Conservation (phyloP, 2,113 vertebrate genomes). For the Brachionichthys hirsutus region DNA sequence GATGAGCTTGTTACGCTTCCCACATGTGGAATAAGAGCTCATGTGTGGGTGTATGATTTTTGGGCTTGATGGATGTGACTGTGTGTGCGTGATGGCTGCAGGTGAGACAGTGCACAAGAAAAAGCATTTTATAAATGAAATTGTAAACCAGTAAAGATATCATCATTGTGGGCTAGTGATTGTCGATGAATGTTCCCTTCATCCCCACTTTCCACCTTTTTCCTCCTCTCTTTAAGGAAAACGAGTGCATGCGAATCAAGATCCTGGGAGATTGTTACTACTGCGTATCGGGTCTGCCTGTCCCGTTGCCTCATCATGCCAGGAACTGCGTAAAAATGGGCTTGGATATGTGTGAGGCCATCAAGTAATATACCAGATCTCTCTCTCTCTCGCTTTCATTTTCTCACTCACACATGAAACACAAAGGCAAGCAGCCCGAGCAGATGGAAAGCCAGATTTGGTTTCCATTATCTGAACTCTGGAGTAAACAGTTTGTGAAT, state of each 20-base stretch:
- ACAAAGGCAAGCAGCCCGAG: constrained; percentile 50
- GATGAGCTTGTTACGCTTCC: constrained; percentile 60
- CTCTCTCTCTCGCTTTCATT: constrained; percentile 28
- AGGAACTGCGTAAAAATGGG: constrained; percentile 99
- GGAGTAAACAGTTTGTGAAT: constrained; percentile 56
- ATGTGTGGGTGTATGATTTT: constrained; percentile 49
- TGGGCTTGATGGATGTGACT: constrained; percentile 47
- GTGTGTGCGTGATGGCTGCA: constrained; percentile 15
- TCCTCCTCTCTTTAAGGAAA: constrained; percentile 81
- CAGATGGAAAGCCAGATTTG: constrained; percentile 59
- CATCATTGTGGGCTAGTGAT: background rate
- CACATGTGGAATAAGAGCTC: constrained; percentile 57
- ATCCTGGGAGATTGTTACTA: constrained; percentile 98
- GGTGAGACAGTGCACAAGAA: constrained; percentile 10
- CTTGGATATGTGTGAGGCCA: constrained; percentile 98
- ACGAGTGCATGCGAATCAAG: constrained; percentile 99
- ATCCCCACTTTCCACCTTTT: background rate
- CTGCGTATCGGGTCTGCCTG: constrained; percentile 95
- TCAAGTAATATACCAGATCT: constrained; percentile 87
- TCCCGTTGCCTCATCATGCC: constrained; percentile 93
- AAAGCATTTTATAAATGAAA: background rate
- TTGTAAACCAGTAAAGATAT: background rate
- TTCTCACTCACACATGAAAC: background rate
- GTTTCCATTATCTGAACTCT: constrained; percentile 55
- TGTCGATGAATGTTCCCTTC: background rate